phyloP scores from a whole-genome alignment of 2,113 vertebrate genomes.

The Hippotragus niger region DNA sequence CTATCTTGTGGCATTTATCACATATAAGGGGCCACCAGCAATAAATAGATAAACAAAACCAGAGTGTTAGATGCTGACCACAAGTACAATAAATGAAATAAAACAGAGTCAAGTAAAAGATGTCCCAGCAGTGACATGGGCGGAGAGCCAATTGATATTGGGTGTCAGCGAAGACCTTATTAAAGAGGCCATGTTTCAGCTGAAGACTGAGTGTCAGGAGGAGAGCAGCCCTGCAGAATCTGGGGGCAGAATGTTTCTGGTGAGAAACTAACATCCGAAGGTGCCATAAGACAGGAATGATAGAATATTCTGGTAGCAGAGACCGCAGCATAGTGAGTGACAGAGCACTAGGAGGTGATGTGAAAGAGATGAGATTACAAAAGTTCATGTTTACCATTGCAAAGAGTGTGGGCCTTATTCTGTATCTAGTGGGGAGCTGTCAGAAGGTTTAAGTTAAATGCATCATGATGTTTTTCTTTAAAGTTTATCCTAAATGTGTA shows the following conservation, averaged over 20 bases:
- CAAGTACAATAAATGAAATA: neutral
- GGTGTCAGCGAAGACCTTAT: neutral
- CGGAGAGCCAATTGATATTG: accelerated
- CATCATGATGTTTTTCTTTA: neutral
- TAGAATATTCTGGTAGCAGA: neutral
- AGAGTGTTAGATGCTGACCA: neutral
- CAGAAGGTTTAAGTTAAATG: neutral
- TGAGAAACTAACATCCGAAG: neutral
- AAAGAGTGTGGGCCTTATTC: neutral
- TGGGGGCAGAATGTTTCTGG: neutral
- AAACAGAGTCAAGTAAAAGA: neutral
- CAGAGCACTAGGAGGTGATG: neutral
- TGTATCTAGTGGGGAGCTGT: neutral
- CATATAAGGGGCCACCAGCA: neutral
- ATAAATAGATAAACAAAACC: neutral
- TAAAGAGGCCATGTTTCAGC: neutral
- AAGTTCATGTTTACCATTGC: too few relatives aligned
- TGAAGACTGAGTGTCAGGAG: neutral
- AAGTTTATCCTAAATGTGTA: neutral
- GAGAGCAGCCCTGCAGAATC: neutral
- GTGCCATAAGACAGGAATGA: neutral
- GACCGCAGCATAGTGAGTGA: neutral
- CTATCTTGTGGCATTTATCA: neutral
- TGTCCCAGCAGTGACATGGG: neutral
- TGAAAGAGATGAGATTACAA: neutral